Evolutionary conservation across 64 coral and sea anemone species (phyloP), one percentile per base, ranked within the genome.

Genomic region (Stichodactyla helianthus): DNA sequence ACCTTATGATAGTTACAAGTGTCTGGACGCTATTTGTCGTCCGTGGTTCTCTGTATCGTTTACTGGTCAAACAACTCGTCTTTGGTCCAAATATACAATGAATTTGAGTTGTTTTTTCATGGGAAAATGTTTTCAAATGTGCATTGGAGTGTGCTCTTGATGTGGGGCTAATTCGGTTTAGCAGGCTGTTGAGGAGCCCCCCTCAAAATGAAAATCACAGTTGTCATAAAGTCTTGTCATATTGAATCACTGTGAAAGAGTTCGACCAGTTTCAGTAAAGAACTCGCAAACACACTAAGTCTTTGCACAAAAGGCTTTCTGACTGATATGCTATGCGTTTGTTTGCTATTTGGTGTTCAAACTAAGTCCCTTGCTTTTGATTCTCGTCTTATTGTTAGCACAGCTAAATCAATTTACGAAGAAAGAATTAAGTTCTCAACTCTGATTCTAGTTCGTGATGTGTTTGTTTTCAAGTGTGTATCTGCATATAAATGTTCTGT

Each of bases 311-410:
- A 84, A n/a, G 0, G 19, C 15, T 19, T 51, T 31, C 83, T 84
- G 83, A 61, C 83, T 55, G 27, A 84, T 35, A 55, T 84, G 25
- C 54, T 84, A 58, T n/a, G 53, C 83, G 26, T 63, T 44, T 84
- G 83, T 84, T 84, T 84, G 83, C 26, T 51, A 20, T 84, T 6
- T 23, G 19, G 18, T 84, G 83, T 84, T 84, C 54, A 54, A 84
- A 60, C 59, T 63, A 84, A 84, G 59, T 58, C 54, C 56, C 19
- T 54, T 28, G 0, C 56, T 84, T 84, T 84, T 74, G 19, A 84
- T 60, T 6, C 31, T 57, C 59, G 83, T 84, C 53, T 84, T 6
- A 62, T 84, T 84, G 59, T 84, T 84, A 62, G 83, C 83, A 16
- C 83, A 84, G 59, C 54, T 60, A 63, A 63, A 58, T 63, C 83